phyloP scores from a whole-genome alignment of 2,113 vertebrate genomes.

The Pogona vitticeps region DNA sequence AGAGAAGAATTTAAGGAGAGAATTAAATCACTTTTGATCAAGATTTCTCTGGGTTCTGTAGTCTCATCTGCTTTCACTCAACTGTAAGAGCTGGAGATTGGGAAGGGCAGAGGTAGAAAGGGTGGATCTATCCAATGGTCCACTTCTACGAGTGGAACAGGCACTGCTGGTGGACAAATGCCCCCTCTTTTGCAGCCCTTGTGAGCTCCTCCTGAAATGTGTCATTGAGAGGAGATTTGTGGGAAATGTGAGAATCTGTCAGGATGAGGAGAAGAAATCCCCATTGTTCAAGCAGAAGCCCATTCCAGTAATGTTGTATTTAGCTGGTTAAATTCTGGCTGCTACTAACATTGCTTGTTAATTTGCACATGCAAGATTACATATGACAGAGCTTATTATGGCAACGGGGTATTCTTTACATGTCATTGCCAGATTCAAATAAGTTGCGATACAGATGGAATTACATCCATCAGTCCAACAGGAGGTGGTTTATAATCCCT shows the following conservation, averaged over 20 bases:
- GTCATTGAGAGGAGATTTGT: neutral
- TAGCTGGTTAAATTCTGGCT: neutral
- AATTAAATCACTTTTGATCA: conserved; percentile 55
- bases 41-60: conserved; percentile 42
- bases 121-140: neutral
- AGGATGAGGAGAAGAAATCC: too few species aligned
- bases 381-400: neutral
- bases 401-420: neutral
- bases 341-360: too few species aligned
- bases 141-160: neutral
- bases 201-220: too few species aligned
- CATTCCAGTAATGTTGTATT: neutral
- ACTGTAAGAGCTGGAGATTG: neutral
- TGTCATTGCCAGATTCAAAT: neutral
- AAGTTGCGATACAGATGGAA: neutral
- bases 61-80: conserved; percentile 46
- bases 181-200: too few species aligned
- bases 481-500: neutral
- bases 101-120: neutral
- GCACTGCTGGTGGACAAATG: too few species aligned
- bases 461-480: neutral
- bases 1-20: conserved; percentile 26
- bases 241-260: neutral
- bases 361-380: neutral
- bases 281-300: too few species aligned